Conservation (phyloP, 2,888 invertebrate genomes). For the Drosophila mulleri region DNA sequence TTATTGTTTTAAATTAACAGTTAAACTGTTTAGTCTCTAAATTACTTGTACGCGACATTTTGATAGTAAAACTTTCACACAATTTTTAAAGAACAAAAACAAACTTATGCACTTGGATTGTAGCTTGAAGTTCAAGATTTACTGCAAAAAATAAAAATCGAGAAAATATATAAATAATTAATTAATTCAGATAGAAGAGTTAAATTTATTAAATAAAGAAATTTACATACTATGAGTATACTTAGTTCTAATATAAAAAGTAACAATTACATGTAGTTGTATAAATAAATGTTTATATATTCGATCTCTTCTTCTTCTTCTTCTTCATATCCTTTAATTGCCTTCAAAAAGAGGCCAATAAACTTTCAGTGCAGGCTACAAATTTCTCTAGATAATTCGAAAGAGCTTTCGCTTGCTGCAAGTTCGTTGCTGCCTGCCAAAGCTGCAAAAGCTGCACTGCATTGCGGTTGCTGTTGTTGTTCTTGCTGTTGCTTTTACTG, state of each 20-base stretch:
- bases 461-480: constrained; percentile 19
- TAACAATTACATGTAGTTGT: background rate
- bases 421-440: constrained; percentile 57
- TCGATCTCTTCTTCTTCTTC: background rate
- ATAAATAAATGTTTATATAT: no score
- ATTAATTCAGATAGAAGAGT: no score
- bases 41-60: constrained; percentile 81
- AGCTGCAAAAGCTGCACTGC: constrained; percentile 66
- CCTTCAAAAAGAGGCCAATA: constrained; percentile 38
- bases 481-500: constrained; percentile 22
- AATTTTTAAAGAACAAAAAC: constrained; percentile 10
- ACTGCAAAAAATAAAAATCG: constrained; percentile 55
- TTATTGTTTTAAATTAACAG: constrained; percentile 39
- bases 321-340: background rate
- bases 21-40: constrained; percentile 83
- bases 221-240: no score
- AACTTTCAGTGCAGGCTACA: constrained; percentile 39
- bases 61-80: constrained; percentile 33
- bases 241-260: no score
- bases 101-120: constrained; percentile 35
- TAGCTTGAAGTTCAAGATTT: background rate
- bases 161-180: background rate
- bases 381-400: constrained; percentile 16
- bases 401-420: constrained; percentile 53
- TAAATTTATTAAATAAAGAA: no score